Conservation (phyloP, 2,797 vertebrate genomes). For the Scomberomorus guttatus region DNA sequence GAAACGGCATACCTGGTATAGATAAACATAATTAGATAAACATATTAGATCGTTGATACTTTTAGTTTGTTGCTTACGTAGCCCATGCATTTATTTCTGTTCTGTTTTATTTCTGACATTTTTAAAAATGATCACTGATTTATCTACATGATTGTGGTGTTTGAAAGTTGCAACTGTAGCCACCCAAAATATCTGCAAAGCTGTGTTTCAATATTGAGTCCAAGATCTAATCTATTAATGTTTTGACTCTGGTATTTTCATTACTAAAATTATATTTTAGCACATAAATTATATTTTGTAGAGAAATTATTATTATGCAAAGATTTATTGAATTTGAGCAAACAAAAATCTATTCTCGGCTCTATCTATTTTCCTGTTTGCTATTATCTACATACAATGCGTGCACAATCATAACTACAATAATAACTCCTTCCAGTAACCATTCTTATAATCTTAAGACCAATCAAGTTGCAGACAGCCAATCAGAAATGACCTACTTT, state of each 20-base stretch:
- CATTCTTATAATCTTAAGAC: no score
- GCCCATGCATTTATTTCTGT: background rate
- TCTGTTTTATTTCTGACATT: background rate
- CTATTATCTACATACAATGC: no score
- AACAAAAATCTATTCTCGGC: no score
- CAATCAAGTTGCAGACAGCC: no score
- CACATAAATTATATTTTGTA: background rate
- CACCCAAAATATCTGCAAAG: background rate
- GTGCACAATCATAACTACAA: no score
- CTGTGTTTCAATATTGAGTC: no score
- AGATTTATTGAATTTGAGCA: background rate
- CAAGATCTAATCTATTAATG: no score
- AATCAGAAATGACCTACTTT: no score
- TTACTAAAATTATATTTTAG: no score
- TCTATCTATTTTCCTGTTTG: no score
- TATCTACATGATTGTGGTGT: background rate
- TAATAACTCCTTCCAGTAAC: no score
- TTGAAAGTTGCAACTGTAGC: no score
- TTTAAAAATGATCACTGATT: background rate
- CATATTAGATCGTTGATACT: background rate
- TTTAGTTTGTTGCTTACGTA: background rate
- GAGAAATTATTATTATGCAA: background rate
- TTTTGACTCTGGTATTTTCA: background rate
- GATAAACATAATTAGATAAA: conserved; percentile 14
- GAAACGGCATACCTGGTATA: conserved; percentile 92